Base-by-base conservation (phyloP, 2,888 invertebrate species). In the Diplazon laetatorius region DNA sequence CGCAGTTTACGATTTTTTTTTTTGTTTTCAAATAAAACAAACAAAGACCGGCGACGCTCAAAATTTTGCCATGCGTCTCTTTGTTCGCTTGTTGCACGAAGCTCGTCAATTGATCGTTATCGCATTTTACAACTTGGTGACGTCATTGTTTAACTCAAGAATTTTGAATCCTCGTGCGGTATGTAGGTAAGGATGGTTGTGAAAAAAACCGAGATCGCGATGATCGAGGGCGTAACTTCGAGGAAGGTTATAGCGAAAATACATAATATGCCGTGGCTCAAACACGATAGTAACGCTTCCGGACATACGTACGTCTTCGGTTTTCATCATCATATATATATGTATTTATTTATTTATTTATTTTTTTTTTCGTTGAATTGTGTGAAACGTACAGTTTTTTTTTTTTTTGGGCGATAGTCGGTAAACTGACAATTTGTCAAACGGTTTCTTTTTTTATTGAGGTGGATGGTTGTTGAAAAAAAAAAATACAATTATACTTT, bases 191-290 rank as follows among this genome's bases (percentile, higher is more conserved):
- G n/a, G 16, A 77, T 77, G 76, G 60, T 68, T 42, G 22, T 22
- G 63, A 50, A 18, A 20, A 18, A 69, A 18, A 8, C 5, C 5
- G 69, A 42, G n/a, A 16, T 37, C 18, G 25, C 35, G 42, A 37
- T 9, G 16, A 57, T 4, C 18, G 10, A 3, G 4, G 35, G 62
- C 14, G 42, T 14, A 18, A 10, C 6, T 1, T 30, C 14, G 25
- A 22, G 55, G 44, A 39, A 76, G 52, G 14, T 80, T 57, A 76
- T 86, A 57, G 75, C 63, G 71, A 85, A 84, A 73, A 62, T 87
- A 35, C 85, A 84, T 75, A 82, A 73, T 48, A 85, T 87, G 87
- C 75, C 80, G 50, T 88, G 87, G 87, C 83, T 87, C 66, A 87
- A 86, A 82, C 76, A 25, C 0, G 14, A 35, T 30, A 16, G n/a